Conservation (phyloP, 1,140 invertebrate species). For the Saccostrea cuccullata region DNA sequence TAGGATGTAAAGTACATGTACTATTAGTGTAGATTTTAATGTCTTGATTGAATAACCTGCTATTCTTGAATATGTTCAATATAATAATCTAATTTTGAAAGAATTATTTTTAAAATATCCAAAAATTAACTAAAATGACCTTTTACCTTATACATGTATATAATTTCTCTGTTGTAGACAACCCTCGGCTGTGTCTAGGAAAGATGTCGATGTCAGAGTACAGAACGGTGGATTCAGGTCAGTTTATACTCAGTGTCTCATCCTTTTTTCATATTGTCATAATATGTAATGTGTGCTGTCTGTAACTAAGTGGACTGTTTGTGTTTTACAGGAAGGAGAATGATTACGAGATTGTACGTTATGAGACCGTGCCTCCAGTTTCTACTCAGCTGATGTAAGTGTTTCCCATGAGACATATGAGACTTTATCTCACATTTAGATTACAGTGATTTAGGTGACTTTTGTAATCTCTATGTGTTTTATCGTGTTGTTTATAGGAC, state of each 20-base stretch:
- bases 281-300: neutral
- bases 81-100: neutral
- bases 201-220: slow-evolving; percentile 41
- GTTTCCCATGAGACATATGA: no score
- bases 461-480: no score
- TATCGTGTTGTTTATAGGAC: neutral
- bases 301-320: neutral
- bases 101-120: no score
- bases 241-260: neutral
- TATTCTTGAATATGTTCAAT: neutral
- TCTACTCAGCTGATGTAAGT: neutral
- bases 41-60: no score
- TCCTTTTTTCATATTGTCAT: neutral
- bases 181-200: slow-evolving; percentile 38
- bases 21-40: no score
- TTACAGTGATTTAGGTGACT: no score
- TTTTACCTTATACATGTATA: neutral
- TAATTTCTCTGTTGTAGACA: slow-evolving; percentile 23
- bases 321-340: slow-evolving; percentile 39
- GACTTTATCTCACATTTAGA: no score
- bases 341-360: slow-evolving; percentile 45
- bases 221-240: slow-evolving; percentile 14
- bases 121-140: neutral
- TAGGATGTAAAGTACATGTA: no score
- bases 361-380: slow-evolving; percentile 35